Conservation (phyloP, 2,113 vertebrate species). For the Lepus timidus region DNA sequence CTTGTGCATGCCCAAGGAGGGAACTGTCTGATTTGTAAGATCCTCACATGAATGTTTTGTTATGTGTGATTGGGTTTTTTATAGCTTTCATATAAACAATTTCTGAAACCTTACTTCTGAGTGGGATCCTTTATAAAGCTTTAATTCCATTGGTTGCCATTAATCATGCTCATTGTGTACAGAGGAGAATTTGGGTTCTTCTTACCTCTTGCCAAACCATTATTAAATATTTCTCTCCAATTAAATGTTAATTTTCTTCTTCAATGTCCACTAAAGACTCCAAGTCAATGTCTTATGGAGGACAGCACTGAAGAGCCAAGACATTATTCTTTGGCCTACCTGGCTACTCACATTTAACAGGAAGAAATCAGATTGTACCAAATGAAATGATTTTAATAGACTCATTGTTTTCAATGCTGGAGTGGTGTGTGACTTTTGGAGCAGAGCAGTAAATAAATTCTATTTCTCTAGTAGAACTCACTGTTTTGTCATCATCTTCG, state of each 20-base stretch:
- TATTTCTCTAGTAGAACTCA: background rate
- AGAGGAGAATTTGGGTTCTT: background rate
- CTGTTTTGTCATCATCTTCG: background rate
- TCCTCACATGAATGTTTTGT: background rate
- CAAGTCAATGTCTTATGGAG: background rate
- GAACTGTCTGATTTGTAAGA: background rate
- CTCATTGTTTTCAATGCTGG: background rate
- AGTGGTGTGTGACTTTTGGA: background rate
- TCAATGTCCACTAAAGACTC: background rate
- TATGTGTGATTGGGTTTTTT: background rate
- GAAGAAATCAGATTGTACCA: constrained; percentile 11
- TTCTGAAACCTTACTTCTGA: constrained; percentile 3
- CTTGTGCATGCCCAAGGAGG: background rate
- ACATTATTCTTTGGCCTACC: background rate
- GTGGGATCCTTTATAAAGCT: constrained; percentile 10
- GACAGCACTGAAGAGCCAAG: background rate
- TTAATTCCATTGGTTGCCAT: background rate
- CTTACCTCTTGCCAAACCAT: background rate
- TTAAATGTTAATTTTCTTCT: background rate
- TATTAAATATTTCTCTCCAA: constrained; percentile 38
- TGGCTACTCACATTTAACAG: background rate
- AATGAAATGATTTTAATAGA: constrained; percentile 30
- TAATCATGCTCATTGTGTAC: background rate
- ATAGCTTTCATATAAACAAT: background rate
- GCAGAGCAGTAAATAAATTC: background rate